Base-by-base conservation (phyloP, 2,888 invertebrate genomes). In the Cryptosula pallasiana region DNA sequence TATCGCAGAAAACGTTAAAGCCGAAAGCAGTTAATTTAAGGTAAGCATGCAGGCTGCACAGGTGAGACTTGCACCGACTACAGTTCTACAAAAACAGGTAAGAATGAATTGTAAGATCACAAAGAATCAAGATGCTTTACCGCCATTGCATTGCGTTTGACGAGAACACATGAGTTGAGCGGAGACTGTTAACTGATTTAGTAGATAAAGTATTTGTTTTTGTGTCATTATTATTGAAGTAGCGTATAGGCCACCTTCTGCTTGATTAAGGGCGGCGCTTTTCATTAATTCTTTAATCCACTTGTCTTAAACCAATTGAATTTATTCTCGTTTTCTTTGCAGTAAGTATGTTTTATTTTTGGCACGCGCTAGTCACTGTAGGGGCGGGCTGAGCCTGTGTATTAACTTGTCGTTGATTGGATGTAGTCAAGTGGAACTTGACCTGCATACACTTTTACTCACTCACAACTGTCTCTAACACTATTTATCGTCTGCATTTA, bases 211-310 rank as follows among this genome's bases (percentile, higher is more conserved):
- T 45, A 45, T 45, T 45, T 45, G 63, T 63, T 5, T 34, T 13
- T 9, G 63, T 32, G 63, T 63, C 25, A 63, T 25, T 63, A 32
- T 3, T 32, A 63, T 63, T 45, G 45, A 45, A 20, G 45, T 20
- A 13, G 45, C 9, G 45, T 20, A n/a, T 45, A 20, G 9, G 20
- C 5, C 45, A 20, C 45, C 5, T 5, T 34, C 20, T 32, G 32
- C 63, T 63, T 63, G 29, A 63, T 63, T 63, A 32, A 25, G 2
- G n/a, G 27, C 63, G 63, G 63, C n/a, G 9, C 27, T n/a, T 63
- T 63, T 63, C 3, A 63, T 63, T 63, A 63, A 25, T 57, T 57
- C 63, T 63, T 32, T 32, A 63, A 32, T 63, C 63, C 9, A 63
- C 63, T 63, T 63, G n/a, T 63, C 63, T 63, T 29, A 29, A 32